Conservation (phyloP, 2,113 vertebrate genomes). For the Colinus virginianus region DNA sequence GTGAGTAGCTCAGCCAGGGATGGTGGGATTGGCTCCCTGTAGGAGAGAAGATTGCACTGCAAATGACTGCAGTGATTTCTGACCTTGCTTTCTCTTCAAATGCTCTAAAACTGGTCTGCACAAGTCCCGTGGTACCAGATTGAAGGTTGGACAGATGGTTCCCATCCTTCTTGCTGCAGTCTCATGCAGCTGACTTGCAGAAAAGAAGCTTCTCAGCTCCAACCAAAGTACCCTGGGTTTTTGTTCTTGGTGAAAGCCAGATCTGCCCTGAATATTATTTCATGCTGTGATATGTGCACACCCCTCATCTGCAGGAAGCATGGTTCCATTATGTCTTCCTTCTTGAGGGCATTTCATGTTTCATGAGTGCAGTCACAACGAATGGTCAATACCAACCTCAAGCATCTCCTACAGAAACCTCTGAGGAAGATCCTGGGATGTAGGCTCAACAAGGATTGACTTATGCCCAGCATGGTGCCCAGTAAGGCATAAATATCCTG, state of each 20-base stretch:
- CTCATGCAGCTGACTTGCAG: neutral
- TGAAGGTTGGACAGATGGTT: neutral
- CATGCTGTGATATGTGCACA: neutral
- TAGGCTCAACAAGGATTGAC: neutral
- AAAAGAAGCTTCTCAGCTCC: neutral
- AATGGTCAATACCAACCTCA: neutral
- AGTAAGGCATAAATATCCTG: fast-evolving
- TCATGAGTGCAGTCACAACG: neutral
- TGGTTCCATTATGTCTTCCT: fast-evolving
- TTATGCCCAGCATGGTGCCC: neutral
- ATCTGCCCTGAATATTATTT: neutral
- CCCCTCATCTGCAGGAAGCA: neutral
- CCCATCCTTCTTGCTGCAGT: neutral
- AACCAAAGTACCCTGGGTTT: neutral
- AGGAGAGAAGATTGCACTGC: neutral
- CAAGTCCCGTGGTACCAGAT: neutral
- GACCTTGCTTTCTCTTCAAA: neutral
- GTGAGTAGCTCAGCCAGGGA: neutral
- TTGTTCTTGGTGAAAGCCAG: neutral
- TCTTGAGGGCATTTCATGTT: fast-evolving
- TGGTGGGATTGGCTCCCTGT: neutral
- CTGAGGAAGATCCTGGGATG: neutral
- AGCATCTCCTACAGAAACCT: neutral
- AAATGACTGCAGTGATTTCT: neutral
- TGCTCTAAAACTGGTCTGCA: neutral